A percentile compares a stretch with the other conserved stretches of the same genome.
Evolutionary conservation across 1,140 invertebrate genomes (phyloP).

Genomic region (Drosophila watanabei): DNA sequence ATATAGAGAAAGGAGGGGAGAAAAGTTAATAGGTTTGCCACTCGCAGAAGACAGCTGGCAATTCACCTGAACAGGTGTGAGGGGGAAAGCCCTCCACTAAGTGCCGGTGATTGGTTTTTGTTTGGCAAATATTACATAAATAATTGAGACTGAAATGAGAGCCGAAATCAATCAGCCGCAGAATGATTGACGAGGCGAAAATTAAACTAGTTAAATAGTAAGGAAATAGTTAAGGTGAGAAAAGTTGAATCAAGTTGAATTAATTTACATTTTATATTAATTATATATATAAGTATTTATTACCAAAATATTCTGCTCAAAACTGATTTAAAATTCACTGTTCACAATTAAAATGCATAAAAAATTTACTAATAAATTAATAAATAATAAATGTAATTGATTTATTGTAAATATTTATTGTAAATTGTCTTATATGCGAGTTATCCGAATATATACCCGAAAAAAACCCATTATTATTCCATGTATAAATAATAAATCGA

Average conservation of each 20-base stretch:
- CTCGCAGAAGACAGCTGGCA: conserved; percentile 61
- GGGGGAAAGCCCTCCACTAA: conserved; percentile 20
- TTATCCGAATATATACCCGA: not conserved
- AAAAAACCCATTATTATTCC: not conserved
- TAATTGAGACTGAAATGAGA: conserved; percentile 22
- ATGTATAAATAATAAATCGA: not conserved
- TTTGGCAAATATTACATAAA: conserved; percentile 49
- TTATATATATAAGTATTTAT: not conserved
- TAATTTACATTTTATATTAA: not conserved
- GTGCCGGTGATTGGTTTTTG: conserved; percentile 53
- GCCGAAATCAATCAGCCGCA: conserved; percentile 15
- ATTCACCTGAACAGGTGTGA: conserved; percentile 34
- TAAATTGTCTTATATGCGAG: not conserved
- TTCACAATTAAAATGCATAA: not conserved
- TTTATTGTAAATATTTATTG: not conserved
- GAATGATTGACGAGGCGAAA: not conserved
- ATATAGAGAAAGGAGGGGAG: not conserved
- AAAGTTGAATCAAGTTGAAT: not conserved
- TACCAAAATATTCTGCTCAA: not conserved
- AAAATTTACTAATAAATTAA: not conserved
- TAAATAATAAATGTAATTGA: too few relatives aligned
- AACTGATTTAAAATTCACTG: not conserved
- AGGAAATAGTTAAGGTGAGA: not conserved
- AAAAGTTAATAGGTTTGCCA: conserved; percentile 82
- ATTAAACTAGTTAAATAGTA: not conserved